A percentile compares a stretch with the other conserved stretches of the same genome.
Conservation (phyloP, 2,113 vertebrate genomes). For the Craseonycteris thonglongyai region DNA sequence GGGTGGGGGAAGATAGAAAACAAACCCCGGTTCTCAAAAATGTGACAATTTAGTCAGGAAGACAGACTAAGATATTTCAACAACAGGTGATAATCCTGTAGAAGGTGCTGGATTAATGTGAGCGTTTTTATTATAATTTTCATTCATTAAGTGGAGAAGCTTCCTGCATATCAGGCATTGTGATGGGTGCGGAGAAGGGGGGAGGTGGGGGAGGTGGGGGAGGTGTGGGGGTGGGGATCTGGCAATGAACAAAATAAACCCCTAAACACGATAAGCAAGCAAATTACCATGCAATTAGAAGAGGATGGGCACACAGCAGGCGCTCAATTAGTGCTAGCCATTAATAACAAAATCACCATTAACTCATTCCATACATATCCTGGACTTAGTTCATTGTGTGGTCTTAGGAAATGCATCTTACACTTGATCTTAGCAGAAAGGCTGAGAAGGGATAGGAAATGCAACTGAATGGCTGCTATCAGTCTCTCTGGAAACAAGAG, state of each 20-base stretch:
- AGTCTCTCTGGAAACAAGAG: background rate
- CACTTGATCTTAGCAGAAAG: no score
- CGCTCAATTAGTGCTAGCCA: slow-evolving; percentile 49
- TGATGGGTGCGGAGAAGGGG: background rate
- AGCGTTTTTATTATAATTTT: slow-evolving; percentile 15
- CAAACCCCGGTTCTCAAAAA: background rate
- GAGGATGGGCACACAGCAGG: slow-evolving; percentile 48
- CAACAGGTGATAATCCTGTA: background rate
- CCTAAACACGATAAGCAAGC: slow-evolving; percentile 44
- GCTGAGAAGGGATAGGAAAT: no score
- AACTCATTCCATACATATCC: slow-evolving; percentile 37
- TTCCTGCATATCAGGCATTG: background rate
- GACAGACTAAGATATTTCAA: background rate
- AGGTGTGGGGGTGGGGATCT: background rate
- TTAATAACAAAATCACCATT: slow-evolving; percentile 46
- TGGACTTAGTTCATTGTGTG: background rate
- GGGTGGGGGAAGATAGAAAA: background rate
- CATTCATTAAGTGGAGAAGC: background rate
- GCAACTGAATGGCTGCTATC: background rate
- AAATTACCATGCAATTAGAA: slow-evolving; percentile 44
- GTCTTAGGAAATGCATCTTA: no score
- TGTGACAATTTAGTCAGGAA: background rate
- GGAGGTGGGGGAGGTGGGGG: no score
- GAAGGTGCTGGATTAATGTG: background rate
- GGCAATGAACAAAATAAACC: slow-evolving; percentile 32